Evolutionary conservation across 2,797 vertebrate species (phyloP), one percentile per base, ranked within the genome.

Genomic region (Sebastes itinus): DNA sequence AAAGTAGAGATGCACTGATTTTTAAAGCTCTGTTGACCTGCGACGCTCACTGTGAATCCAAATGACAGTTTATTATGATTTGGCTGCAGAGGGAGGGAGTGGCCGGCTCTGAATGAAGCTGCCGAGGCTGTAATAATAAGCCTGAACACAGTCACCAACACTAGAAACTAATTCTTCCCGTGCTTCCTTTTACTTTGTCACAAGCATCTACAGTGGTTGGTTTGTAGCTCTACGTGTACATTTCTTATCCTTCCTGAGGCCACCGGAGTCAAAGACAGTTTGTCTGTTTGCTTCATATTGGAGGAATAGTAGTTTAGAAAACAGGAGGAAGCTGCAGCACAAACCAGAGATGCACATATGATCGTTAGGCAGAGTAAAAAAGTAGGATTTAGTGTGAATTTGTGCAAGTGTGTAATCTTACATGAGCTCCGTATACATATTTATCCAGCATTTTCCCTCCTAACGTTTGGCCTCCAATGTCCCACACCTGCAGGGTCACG

Each of bases 401-500:
- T 28, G 63, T 28, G 52, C 23, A 35, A 72, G 62, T 80, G 76
- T 88, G 81, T 65, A 3, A 64, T 60, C 90, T 92, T 94, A 96
- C 96, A 96, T 99, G 97, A 92, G 98, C 97, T 91, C 98, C 98
- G 52, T 99, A 99, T 82, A 99, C 94, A 81, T 99, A 99, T 97
- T 99, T 99, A 96, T 99, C 98, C 95, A 99, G 94, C 98, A 99
- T 99, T 92, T 98, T 98, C 81, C 98, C 98, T 93, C 99, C 99
- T 89, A 99, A 95, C 0, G 98, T 98, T 95, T 99, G 99, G 42
- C 99, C 99, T 84, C 99, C 99, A 52, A 99, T 99, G 93, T 99
- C 98, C 98, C 98, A 99, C 76, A 99, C 97, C 94, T 99, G 99
- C 92, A 99, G 96, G 59, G 98, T 98, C 88, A 99, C 98, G 65